Evolutionary conservation across 2,888 invertebrate species (phyloP).

Genomic region (Chloroclystis v-ata): DNA sequence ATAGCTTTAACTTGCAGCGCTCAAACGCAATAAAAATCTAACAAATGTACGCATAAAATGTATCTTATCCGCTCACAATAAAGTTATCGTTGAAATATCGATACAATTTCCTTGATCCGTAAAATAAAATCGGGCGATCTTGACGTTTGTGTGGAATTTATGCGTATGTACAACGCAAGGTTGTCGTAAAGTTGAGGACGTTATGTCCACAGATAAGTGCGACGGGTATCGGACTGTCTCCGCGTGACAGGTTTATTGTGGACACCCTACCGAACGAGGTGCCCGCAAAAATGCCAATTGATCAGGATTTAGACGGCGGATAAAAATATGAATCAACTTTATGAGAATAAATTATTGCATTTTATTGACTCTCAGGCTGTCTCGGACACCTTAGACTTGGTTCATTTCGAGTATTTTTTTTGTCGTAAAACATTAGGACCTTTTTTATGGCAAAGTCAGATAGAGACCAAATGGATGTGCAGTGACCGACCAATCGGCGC

Average conservation of each 20-base stretch:
- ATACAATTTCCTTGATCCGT: slow-evolving; percentile 75
- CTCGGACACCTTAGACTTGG: background rate
- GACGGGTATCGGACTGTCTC: slow-evolving; percentile 65
- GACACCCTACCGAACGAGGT: slow-evolving; percentile 67
- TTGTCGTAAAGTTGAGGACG: slow-evolving; percentile 74
- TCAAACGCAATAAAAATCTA: slow-evolving; percentile 56
- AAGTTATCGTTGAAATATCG: slow-evolving; percentile 74
- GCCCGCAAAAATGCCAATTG: slow-evolving; percentile 45
- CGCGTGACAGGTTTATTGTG: slow-evolving; percentile 68
- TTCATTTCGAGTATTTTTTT: background rate
- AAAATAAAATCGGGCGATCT: slow-evolving; percentile 66
- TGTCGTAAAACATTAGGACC: background rate
- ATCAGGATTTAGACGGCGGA: slow-evolving; percentile 29
- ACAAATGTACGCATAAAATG: slow-evolving; percentile 60
- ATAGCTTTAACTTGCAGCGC: slow-evolving; percentile 33
- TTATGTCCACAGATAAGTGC: slow-evolving; percentile 74
- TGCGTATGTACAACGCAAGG: slow-evolving; percentile 59
- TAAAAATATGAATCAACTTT: slow-evolving; percentile 26
- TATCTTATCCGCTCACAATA: slow-evolving; percentile 64
- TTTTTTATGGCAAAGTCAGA: background rate
- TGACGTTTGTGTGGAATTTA: slow-evolving; percentile 72
- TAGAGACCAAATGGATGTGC: background rate
- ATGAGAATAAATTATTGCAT: slow-evolving; percentile 16
- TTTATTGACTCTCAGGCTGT: slow-evolving; percentile 11
- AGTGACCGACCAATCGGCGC: slow-evolving; percentile 41